Evolutionary conservation across 2,113 vertebrate species (phyloP), one percentile per base, ranked within the genome.

Genomic region (Dromaius novaehollandiae): DNA sequence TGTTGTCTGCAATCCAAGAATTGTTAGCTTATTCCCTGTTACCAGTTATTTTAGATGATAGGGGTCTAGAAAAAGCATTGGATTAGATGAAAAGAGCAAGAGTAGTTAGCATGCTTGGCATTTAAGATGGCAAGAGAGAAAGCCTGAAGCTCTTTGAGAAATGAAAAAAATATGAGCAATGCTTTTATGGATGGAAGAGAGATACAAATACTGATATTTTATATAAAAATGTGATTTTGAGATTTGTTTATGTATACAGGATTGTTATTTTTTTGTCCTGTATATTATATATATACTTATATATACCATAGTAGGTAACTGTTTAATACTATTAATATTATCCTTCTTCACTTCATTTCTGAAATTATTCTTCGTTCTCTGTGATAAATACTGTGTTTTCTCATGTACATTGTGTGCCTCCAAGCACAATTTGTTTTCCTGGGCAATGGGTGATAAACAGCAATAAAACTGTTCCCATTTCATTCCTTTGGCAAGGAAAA

Each of bases 351-450:
- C 17, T 19, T 87, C 2, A 32, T 64, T 94, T 86, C 76, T 64
- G 13, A 51, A 71, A 75, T 93, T 81, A 30, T 66, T 71, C n/a
- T 83, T 9, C 13, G 13, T 68, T 81, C 13, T 42, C 58, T 60
- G 34, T 60, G 38, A 51, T 58, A 75, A 66, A 91, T 51, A 18
- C 30, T 38, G 7, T 83, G 40, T 80, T 93, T 93, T 85, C 61
- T 79, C 46, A 36, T 53, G 51, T 55, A 78, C 0, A 0, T 32
- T 44, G 21, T 0, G 0, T 83, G 30, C 56, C 88, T 88, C 40
- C 14, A 60, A 90, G 61, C 68, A 71, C 21, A 30, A 7, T 75
- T 88, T 90, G 11, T 90, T 95, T 90, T 75, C 20, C 38, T 90
- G 50, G 40, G 17, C 22, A n/a, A 32, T 34, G 28, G n/a, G 56